Percentiles rank a stretch among this genome's conserved stretches.
phyloP scores from a whole-genome alignment of 2,797 vertebrate species.

The Syndactyla subalaris region DNA sequence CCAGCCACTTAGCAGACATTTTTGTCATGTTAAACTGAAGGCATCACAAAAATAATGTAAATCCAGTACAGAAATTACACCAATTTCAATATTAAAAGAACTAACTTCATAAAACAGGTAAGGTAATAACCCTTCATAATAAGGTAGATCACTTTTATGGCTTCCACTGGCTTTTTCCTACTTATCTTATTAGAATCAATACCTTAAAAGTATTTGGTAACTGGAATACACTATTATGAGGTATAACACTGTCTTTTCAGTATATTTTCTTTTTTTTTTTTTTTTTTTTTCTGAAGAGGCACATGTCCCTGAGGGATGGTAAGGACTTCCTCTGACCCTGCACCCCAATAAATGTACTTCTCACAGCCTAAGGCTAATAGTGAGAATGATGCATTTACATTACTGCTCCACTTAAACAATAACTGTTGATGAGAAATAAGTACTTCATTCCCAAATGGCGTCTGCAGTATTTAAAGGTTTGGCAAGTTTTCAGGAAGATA shows the following conservation, averaged over 20 bases:
- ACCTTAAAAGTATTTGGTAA: not conserved
- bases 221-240: not conserved
- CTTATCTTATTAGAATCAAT: not conserved
- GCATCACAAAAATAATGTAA: not conserved
- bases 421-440: conserved; percentile 22
- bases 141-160: not conserved
- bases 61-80: not conserved
- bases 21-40: no score
- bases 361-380: not conserved
- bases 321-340: not conserved
- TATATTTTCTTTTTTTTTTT: not conserved
- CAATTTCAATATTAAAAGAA: not conserved
- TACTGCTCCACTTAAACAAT: conserved; percentile 23
- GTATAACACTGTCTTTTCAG: not conserved
- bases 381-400: not conserved
- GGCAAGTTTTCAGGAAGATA: conserved; percentile 14
- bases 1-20: no score
- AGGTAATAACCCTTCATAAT: not conserved
- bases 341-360: not conserved
- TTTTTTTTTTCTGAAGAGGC: not conserved
- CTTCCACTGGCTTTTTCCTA: not conserved
- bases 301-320: not conserved
- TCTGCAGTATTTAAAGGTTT: conserved; percentile 19
- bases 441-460: not conserved
- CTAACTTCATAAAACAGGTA: not conserved